Evolutionary conservation across 1,140 invertebrate genomes (phyloP).

Genomic region (Cardiocondyla obscurior): DNA sequence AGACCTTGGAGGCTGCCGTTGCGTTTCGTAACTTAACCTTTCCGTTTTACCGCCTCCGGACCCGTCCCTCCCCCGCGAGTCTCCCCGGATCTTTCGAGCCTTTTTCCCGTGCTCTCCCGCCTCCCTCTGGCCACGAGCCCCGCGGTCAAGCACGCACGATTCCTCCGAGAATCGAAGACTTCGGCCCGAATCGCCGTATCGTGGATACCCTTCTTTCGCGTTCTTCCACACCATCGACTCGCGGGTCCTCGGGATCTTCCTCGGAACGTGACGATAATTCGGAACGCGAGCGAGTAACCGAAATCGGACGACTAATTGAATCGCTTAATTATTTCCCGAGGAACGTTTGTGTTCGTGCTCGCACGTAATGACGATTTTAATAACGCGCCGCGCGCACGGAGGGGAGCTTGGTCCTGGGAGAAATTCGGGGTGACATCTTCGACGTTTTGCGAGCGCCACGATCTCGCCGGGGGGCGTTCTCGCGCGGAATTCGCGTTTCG

Average conservation of each 20-base stretch:
- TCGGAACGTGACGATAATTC: constrained; percentile 4
- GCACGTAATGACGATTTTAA: constrained; percentile 14
- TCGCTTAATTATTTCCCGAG: constrained; percentile 47
- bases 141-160: constrained; percentile 59
- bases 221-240: constrained; percentile 28
- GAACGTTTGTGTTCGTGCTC: background rate
- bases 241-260: background rate
- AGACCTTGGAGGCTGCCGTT: constrained; percentile 63
- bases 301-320: constrained; percentile 8
- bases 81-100: background rate
- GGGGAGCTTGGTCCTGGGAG: background rate
- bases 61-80: background rate
- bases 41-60: constrained; percentile 62
- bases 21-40: constrained; percentile 73
- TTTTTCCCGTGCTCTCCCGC: constrained; percentile 39
- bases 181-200: constrained; percentile 21
- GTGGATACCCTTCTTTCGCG: constrained; percentile 6
- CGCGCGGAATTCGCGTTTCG: constrained; percentile 18
- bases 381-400: background rate
- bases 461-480: background rate
- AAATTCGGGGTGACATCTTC: background rate
- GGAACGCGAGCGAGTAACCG: background rate
- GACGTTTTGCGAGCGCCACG: background rate
- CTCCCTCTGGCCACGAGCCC: constrained; percentile 7
- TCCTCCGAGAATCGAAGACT: constrained; percentile 52